Percentiles rank a stretch among this genome's conserved stretches.
Evolutionary conservation across 1,140 invertebrate genomes (phyloP).

Genomic region (Frieseomelitta varia): DNA sequence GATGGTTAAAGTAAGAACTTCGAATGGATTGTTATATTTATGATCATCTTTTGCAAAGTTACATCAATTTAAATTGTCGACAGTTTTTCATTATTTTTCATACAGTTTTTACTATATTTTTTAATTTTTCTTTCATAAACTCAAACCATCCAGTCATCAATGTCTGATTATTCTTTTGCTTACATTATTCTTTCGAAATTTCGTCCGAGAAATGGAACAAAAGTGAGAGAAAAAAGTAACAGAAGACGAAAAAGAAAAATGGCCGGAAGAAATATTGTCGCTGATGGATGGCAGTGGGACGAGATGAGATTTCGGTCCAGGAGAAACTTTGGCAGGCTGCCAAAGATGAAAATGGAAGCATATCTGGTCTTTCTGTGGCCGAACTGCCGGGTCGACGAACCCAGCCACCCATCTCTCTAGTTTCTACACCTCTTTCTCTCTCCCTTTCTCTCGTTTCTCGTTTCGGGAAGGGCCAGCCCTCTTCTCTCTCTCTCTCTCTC

Average conservation of each 20-base stretch:
- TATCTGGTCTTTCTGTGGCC: constrained; percentile 72
- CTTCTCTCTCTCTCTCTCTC: constrained; percentile 1
- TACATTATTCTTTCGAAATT: too few species aligned
- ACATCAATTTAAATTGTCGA: too few species aligned
- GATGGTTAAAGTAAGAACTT: too few species aligned
- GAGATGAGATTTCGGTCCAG: constrained; percentile 54
- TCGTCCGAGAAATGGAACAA: not conserved
- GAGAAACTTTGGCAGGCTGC: constrained; percentile 70
- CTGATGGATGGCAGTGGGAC: constrained; percentile 45
- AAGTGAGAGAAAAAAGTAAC: not conserved
- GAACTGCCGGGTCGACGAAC: constrained; percentile 68
- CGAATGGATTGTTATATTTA: too few species aligned
- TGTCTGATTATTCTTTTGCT: too few species aligned
- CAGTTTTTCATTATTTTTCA: too few species aligned
- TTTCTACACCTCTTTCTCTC: constrained; percentile 32
- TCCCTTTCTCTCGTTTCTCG: constrained; percentile 14
- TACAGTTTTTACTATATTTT: too few species aligned
- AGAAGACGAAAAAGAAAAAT: not conserved
- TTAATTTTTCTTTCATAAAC: too few species aligned
- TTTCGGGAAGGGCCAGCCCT: constrained; percentile 1
- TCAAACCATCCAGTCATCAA: too few species aligned
- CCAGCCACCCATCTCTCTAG: constrained; percentile 54
- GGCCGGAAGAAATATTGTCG: constrained; percentile 16
- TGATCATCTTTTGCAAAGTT: too few species aligned
- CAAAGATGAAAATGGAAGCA: constrained; percentile 81